A percentile compares a stretch with the other conserved stretches of the same genome.
phyloP scores from a whole-genome alignment of 2,888 invertebrate genomes.

The Shargacucullia verbasci region DNA sequence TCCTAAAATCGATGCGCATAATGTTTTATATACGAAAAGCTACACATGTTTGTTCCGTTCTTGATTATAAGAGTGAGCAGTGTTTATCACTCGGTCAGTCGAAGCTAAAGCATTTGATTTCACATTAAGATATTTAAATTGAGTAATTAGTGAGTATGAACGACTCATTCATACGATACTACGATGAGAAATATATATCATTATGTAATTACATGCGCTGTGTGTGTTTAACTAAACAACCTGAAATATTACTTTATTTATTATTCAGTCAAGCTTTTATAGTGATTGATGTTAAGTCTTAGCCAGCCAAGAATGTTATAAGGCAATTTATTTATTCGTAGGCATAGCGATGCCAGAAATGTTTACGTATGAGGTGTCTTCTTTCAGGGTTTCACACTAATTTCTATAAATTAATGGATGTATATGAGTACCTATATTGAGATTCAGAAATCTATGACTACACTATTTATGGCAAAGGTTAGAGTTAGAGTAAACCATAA shows the following conservation, averaged over 20 bases:
- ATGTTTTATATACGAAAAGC: slow-evolving; percentile 38
- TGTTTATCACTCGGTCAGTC: slow-evolving; percentile 25
- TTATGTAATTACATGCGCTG: slow-evolving; percentile 22
- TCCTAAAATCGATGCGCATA: slow-evolving; percentile 22
- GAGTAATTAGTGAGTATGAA: slow-evolving; percentile 34
- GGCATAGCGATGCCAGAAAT: slow-evolving; percentile 11
- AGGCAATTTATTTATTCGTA: slow-evolving; percentile 40
- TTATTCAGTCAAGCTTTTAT: slow-evolving; percentile 34
- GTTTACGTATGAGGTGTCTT: slow-evolving; percentile 26
- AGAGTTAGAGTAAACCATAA: no score
- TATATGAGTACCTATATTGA: slow-evolving; percentile 5
- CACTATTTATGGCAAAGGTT: not conserved
- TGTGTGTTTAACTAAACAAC: slow-evolving; percentile 22
- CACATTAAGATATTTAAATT: slow-evolving; percentile 35
- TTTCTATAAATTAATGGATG: slow-evolving; percentile 10
- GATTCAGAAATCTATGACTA: not conserved
- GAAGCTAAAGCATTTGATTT: slow-evolving; percentile 33
- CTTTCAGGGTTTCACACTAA: slow-evolving; percentile 22
- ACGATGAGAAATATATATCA: slow-evolving; percentile 28
- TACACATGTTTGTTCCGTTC: slow-evolving; percentile 32
- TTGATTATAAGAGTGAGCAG: slow-evolving; percentile 17
- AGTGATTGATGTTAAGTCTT: slow-evolving; percentile 39
- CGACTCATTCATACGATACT: slow-evolving; percentile 36
- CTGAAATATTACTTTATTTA: slow-evolving; percentile 38
- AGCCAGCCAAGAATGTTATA: slow-evolving; percentile 42